A percentile compares a stretch with the other conserved stretches of the same genome.
Evolutionary conservation across 2,797 vertebrate genomes (phyloP).

Genomic region (Leptoclinus maculatus): DNA sequence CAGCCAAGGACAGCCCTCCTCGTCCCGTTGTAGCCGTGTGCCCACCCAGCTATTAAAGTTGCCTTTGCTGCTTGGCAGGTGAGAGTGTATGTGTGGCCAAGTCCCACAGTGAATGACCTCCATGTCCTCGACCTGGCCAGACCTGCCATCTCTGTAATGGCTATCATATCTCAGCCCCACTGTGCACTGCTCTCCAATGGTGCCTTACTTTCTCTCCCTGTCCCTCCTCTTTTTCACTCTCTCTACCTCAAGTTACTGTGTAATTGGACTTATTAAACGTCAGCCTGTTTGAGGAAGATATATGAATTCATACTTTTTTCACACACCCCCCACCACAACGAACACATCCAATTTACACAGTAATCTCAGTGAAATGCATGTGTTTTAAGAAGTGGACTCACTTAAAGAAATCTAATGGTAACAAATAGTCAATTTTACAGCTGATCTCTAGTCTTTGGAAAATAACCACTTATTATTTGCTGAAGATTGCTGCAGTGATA

Average conservation of each 20-base stretch:
- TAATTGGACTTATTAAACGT: constrained; percentile 59
- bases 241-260: constrained; percentile 46
- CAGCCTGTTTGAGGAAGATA: constrained; percentile 41
- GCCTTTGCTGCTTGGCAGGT: constrained; percentile 73
- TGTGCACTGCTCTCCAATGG: constrained; percentile 48
- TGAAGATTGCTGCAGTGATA: constrained; percentile 58
- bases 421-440: constrained; percentile 40
- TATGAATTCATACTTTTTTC: constrained; percentile 10
- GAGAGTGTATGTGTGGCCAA: constrained; percentile 68
- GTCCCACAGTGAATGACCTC: constrained; percentile 76
- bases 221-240: constrained; percentile 33
- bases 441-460: constrained; percentile 24
- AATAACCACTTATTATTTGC: constrained; percentile 51
- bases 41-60: constrained; percentile 54
- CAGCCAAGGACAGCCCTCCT: constrained; percentile 63
- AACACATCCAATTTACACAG: constrained; percentile 36
- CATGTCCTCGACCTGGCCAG: constrained; percentile 71
- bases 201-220: constrained; percentile 14
- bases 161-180: constrained; percentile 70
- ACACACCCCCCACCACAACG: background rate
- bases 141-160: constrained; percentile 74
- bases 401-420: constrained; percentile 32
- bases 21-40: constrained; percentile 43
- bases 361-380: constrained; percentile 18
- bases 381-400: constrained; percentile 22